These are phyloP conservation scores for Diorhabda elongata DNA, from an alignment of 1,140 invertebrate species.

Conservation along the genomic window DNA sequence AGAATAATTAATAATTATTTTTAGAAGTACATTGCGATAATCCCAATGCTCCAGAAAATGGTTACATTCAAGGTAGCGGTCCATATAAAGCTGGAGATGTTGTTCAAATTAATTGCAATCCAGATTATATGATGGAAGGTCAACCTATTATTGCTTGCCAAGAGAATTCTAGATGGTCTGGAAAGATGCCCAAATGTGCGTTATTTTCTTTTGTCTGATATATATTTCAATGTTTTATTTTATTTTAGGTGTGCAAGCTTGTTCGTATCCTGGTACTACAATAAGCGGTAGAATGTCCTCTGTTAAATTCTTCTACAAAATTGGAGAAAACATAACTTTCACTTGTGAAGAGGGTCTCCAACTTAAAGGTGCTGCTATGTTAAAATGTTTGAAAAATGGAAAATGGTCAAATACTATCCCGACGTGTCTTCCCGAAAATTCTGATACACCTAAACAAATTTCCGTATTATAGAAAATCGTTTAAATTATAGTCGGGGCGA, in stretches of 20 bases:
- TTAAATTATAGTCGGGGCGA: too few species aligned
- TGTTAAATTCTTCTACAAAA: conserved; percentile 82
- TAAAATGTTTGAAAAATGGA: conserved; percentile 73
- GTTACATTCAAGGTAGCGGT: conserved; percentile 67
- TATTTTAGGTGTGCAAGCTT: conserved; percentile 67
- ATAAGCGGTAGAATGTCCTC: conserved; percentile 79
- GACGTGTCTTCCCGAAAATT: conserved; percentile 53
- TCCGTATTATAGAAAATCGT: background rate
- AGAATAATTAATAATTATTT: background rate
- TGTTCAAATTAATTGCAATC: conserved; percentile 79
- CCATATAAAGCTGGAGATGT: conserved; percentile 78
- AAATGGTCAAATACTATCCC: conserved; percentile 84
- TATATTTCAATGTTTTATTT: background rate
- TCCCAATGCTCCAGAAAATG: conserved; percentile 67
- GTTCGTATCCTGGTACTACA: conserved; percentile 79
- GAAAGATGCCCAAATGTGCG: conserved; percentile 77
- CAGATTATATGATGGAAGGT: conserved; percentile 84
- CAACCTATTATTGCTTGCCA: conserved; percentile 79
- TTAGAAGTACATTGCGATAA: conserved; percentile 72
- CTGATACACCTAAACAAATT: conserved; percentile 2
- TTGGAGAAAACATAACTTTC: conserved; percentile 80
- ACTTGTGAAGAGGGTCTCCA: conserved; percentile 74
- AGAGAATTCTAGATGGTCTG: conserved; percentile 83
- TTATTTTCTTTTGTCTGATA: background rate
- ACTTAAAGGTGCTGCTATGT: conserved; percentile 68